Percentiles rank a stretch among this genome's conserved stretches.
phyloP scores from a whole-genome alignment of 1,140 invertebrate genomes.

The Achatina immaculata region DNA sequence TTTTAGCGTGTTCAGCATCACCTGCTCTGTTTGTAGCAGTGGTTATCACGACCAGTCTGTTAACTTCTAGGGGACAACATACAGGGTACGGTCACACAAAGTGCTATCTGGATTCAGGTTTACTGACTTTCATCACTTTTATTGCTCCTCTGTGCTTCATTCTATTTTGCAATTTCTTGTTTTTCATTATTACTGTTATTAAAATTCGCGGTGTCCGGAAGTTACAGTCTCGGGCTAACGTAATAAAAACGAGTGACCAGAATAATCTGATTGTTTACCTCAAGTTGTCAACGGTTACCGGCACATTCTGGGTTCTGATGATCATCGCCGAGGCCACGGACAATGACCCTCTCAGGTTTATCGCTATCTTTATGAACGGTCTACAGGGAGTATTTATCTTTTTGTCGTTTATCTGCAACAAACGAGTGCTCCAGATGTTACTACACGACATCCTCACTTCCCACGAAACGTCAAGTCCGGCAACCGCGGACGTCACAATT shows the following conservation, averaged over 20 bases:
- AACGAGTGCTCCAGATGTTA: not conserved
- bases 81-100: not conserved
- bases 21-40: not conserved
- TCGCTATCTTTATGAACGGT: constrained; percentile 75
- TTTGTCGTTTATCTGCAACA: constrained; percentile 74
- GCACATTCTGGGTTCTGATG: not conserved
- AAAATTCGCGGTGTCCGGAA: not conserved
- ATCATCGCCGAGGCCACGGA: constrained; percentile 8
- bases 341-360: constrained; percentile 68
- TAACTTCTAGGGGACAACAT: not conserved
- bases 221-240: not conserved
- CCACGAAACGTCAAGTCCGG: constrained; percentile 41
- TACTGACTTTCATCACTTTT: not conserved
- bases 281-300: not conserved
- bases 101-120: not conserved
- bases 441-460: no score
- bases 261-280: constrained; percentile 14
- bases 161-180: not conserved
- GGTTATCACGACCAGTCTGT: not conserved
- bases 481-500: no score
- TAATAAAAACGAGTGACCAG: not conserved
- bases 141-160: not conserved
- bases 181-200: not conserved
- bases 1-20: not conserved
- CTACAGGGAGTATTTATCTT: constrained; percentile 77